Evolutionary conservation across 92 coral and sea anemone genomes (phyloP).

Genomic region (Diadumene lineata): DNA sequence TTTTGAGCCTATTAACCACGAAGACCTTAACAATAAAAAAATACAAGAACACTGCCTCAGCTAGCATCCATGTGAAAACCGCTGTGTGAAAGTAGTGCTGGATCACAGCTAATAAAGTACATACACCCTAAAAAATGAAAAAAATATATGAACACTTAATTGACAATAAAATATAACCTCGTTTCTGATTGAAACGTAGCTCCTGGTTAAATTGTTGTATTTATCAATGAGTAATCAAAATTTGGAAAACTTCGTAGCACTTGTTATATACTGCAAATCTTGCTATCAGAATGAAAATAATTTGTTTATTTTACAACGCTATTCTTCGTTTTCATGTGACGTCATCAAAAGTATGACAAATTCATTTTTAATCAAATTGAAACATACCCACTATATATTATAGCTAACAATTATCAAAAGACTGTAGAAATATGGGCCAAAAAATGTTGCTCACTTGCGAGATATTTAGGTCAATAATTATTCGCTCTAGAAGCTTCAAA

Average conservation of each 20-base stretch:
- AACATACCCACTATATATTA: no score
- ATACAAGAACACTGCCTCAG: slow-evolving; percentile 46
- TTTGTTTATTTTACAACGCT: not conserved
- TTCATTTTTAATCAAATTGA: no score
- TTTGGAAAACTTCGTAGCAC: not conserved
- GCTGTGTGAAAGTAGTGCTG: slow-evolving; percentile 43
- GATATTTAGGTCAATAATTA: no score
- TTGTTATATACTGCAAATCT: not conserved
- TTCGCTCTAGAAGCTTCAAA: no score
- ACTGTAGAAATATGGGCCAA: no score
- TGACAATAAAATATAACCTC: not conserved
- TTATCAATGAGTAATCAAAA: not conserved
- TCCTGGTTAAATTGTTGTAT: not conserved
- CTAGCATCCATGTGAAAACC: slow-evolving; percentile 52
- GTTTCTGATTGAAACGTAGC: not conserved
- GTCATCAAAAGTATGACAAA: no score
- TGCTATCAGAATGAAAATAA: not conserved
- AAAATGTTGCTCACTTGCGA: no score
- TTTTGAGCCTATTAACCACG: slow-evolving; percentile 11
- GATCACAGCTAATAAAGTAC: slow-evolving; percentile 20
- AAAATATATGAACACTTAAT: not conserved
- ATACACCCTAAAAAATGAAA: not conserved
- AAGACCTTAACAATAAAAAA: slow-evolving; percentile 47
- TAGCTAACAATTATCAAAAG: no score
- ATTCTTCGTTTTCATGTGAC: no score